These are phyloP conservation scores for Lampris incognitus DNA, from an alignment of 2,113 vertebrate species.

Conservation along the genomic window DNA sequence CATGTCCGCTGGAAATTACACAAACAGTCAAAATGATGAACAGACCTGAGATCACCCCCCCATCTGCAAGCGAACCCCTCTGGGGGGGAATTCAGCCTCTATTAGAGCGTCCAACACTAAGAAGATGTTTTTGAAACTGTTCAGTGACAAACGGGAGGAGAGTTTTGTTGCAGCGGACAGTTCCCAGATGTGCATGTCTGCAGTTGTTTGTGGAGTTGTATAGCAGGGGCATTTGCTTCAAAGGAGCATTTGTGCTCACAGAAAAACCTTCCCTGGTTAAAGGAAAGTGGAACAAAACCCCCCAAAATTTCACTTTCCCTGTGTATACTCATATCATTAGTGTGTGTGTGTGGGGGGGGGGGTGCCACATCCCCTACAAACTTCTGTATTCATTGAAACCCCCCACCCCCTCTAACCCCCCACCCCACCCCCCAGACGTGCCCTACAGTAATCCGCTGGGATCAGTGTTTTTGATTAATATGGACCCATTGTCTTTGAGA, in stretches of 20 bases:
- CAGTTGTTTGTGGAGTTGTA: too few relatives aligned
- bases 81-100: too few relatives aligned
- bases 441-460: conserved; percentile 52
- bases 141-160: too few relatives aligned
- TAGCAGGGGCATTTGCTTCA: neutral
- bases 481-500: conserved; percentile 49
- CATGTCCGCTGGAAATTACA: neutral
- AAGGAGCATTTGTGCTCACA: neutral
- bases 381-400: conserved; percentile 45
- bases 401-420: conserved; percentile 1
- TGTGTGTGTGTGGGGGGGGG: too few relatives aligned
- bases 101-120: too few relatives aligned
- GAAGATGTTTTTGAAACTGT: too few relatives aligned
- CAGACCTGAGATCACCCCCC: neutral
- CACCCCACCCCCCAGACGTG: neutral
- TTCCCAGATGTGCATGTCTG: too few relatives aligned
- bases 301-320: neutral
- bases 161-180: too few relatives aligned
- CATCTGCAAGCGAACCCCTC: too few relatives aligned
- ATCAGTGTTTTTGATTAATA: conserved; percentile 59
- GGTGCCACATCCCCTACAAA: conserved; percentile 33
- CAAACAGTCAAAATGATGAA: neutral
- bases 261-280: neutral
- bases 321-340: neutral
- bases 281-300: neutral